A percentile compares a stretch with the other conserved stretches of the same genome.
Evolutionary conservation across 2,797 vertebrate genomes (phyloP).

Genomic region (Sebastes nivosus): DNA sequence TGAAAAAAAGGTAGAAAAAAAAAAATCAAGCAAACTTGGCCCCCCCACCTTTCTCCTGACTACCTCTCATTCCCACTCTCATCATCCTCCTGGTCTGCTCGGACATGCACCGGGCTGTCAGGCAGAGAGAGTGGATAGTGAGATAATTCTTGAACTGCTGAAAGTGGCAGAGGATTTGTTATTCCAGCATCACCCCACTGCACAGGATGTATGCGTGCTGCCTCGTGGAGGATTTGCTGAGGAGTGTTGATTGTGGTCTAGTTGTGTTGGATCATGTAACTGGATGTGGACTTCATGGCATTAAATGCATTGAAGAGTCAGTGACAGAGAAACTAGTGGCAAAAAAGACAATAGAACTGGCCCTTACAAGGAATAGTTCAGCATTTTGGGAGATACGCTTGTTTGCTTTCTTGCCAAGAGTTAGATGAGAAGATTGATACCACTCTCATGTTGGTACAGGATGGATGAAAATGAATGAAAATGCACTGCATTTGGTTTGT

Average conservation of each 20-base stretch:
- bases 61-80: constrained; percentile 25
- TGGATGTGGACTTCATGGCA: constrained; percentile 13
- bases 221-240: constrained; percentile 46
- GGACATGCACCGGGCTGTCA: constrained; percentile 32
- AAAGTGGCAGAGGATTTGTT: constrained; percentile 54
- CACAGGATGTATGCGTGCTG: constrained; percentile 46
- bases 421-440: neutral
- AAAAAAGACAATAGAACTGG: neutral
- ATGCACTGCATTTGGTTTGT: neutral
- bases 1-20: constrained; percentile 48
- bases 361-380: neutral
- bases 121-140: constrained; percentile 34
- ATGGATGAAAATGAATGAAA: neutral
- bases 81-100: constrained; percentile 44
- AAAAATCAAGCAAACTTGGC: constrained; percentile 36
- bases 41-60: constrained; percentile 16
- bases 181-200: constrained; percentile 37
- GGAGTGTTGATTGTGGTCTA: constrained; percentile 39
- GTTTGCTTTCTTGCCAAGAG: neutral
- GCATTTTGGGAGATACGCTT: neutral
- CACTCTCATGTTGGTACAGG: too few species aligned
- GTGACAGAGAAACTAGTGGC: neutral
- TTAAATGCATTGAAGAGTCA: neutral
- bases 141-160: constrained; percentile 53
- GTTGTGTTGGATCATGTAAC: constrained; percentile 25